Conservation (phyloP, 2,888 invertebrate species). For the Anorthoa munda region DNA sequence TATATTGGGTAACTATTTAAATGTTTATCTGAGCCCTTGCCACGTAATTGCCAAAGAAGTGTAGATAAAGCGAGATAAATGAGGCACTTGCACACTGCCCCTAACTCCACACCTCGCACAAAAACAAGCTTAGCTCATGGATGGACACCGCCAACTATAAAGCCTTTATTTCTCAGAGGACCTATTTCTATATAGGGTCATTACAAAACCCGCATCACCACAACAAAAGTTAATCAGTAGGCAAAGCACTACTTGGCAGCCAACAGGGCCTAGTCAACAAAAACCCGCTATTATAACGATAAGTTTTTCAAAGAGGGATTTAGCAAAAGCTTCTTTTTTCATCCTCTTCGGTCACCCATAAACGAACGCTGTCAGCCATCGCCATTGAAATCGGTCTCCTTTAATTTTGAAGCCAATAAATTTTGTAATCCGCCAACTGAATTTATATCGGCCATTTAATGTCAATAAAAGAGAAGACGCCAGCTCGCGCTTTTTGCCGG, state of each 20-base stretch:
- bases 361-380: conserved; percentile 85
- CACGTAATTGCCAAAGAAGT: conserved; percentile 47
- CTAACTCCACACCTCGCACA: conserved; percentile 43
- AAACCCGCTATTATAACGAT: conserved; percentile 78
- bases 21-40: conserved; percentile 43
- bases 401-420: conserved; percentile 90
- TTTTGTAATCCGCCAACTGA: conserved; percentile 89
- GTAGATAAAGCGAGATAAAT: conserved; percentile 54
- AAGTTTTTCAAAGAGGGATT: conserved; percentile 80
- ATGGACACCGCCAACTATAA: conserved; percentile 38
- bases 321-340: conserved; percentile 77
- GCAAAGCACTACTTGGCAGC: conserved; percentile 62
- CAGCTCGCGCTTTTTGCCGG: conserved; percentile 78
- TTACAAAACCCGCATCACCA: conserved; percentile 48
- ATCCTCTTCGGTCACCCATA: conserved; percentile 80
- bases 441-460: conserved; percentile 90
- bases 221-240: conserved; percentile 59
- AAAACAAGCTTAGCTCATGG: conserved; percentile 49
- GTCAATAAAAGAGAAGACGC: conserved; percentile 84
- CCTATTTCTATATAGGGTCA: conserved; percentile 47
- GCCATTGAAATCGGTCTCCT: conserved; percentile 90
- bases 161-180: conserved; percentile 41
- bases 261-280: conserved; percentile 64
- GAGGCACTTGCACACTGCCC: conserved; percentile 39
- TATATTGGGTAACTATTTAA: conserved; percentile 53